Base-by-base conservation (phyloP, 2,113 vertebrate species). In the Ranitomeya imitator region DNA sequence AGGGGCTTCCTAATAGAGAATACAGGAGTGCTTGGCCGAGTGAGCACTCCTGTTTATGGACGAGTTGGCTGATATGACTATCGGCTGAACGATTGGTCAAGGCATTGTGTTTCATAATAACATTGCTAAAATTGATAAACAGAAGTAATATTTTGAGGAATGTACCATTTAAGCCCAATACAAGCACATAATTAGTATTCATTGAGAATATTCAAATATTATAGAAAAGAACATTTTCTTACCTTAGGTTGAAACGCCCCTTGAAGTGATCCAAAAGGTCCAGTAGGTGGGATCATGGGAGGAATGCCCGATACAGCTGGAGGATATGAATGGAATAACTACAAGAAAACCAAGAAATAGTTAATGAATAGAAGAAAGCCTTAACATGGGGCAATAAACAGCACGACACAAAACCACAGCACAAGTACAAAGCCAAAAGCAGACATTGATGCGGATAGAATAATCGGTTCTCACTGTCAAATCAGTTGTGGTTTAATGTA, bases 241-340 rank as follows among this genome's bases (percentile, higher is more conserved):
- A 99, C 98, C 97, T 99, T 99, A 90, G 98, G 98, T 65, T 99
- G 98, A 92, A 99, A 99, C n/a, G 98, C 98, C 90, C 98, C 98
- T 94, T 99, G 98, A 45, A 99, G 95, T 0, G 98, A 99, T 90
- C 97, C 96, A 65, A 99, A 99, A 82, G 98, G 98, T 88, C 98
- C 98, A 0, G 96, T 98, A 2, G 98, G 97, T 51, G 98, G 97
- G 89, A 99, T 98, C 96, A 99, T 98, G 60, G 98, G 97, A 57
- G 98, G 97, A 90, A 99, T 97, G 83, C 97, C 97, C 91, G 98
- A 98, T 91, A 99, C 97, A 87, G 97, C 96, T 86, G 97, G 97
- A 90, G 97, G 97, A 88, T 99, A 99, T 90, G 98, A 97, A 93
- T 99, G 98, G 94, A 99, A 99, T 93, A 99, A 96, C 98, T 99